Evolutionary conservation across 2,797 vertebrate species (phyloP).

Genomic region (Ptychadena robeensis): DNA sequence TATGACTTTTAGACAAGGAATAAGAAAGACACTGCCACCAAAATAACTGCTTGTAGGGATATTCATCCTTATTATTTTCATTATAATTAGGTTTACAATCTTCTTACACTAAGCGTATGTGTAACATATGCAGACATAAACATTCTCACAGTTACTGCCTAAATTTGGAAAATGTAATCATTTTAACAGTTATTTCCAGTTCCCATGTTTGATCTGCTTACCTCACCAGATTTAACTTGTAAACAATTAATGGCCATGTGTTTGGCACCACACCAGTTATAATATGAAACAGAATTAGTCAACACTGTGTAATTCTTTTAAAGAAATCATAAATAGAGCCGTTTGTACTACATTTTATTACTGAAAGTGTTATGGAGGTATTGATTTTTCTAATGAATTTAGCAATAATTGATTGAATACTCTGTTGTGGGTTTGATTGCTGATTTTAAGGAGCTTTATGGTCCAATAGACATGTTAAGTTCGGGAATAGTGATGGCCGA

Average conservation of each 20-base stretch:
- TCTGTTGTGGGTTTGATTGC: too few species aligned
- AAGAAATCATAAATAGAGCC: conserved; percentile 77
- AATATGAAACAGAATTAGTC: conserved; percentile 72
- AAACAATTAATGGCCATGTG: conserved; percentile 61
- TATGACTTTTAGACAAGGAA: too few species aligned
- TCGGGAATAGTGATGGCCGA: too few species aligned
- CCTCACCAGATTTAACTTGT: conserved; percentile 23
- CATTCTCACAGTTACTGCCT: background rate
- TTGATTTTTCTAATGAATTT: conserved; percentile 59
- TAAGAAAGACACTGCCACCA: too few species aligned
- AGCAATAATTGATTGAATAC: background rate
- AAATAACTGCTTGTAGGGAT: too few species aligned
- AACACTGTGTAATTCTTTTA: conserved; percentile 76
- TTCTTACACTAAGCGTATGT: too few species aligned
- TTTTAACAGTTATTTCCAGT: background rate
- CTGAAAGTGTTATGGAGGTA: conserved; percentile 64
- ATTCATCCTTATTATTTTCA: too few species aligned
- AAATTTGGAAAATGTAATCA: background rate
- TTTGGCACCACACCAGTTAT: conserved; percentile 67
- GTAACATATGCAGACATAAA: background rate
- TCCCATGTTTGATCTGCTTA: background rate
- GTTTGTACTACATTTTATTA: conserved; percentile 67
- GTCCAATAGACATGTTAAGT: too few species aligned
- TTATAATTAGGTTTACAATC: too few species aligned
- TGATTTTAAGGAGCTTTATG: too few species aligned